These are phyloP conservation scores for Leptopilina drosophilae DNA, from an alignment of 2,888 invertebrate genomes.

Conservation along the genomic window DNA sequence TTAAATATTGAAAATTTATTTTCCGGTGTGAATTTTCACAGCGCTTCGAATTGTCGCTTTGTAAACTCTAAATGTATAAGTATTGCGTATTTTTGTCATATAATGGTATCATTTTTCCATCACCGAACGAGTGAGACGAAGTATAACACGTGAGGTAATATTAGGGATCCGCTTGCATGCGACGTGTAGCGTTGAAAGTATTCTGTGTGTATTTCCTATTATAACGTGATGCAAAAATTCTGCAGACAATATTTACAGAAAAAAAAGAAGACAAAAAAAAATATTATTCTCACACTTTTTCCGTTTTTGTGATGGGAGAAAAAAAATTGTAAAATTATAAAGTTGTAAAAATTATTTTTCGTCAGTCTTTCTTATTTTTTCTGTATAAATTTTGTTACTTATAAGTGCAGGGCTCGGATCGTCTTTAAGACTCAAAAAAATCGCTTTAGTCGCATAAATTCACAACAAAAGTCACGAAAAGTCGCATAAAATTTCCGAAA, in stretches of 20 bases:
- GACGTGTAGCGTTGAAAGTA: not conserved
- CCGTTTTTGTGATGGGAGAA: not conserved
- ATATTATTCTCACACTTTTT: not conserved
- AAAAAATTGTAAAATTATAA: not conserved
- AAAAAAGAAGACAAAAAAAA: not conserved
- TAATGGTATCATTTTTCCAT: conserved; percentile 32
- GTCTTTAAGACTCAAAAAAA: too few relatives aligned
- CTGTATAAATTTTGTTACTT: too few relatives aligned
- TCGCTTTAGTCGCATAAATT: too few relatives aligned
- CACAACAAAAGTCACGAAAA: too few relatives aligned
- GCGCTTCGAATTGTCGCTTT: not conserved
- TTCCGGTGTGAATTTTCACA: not conserved
- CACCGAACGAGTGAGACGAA: not conserved
- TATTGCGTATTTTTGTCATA: conserved; percentile 5
- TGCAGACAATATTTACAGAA: not conserved
- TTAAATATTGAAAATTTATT: too few relatives aligned
- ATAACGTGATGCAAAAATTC: conserved; percentile 10
- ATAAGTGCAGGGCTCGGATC: too few relatives aligned
- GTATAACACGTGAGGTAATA: conserved; percentile 26
- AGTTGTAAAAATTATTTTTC: too few relatives aligned
- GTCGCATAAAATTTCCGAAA: too few relatives aligned
- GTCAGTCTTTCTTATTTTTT: too few relatives aligned
- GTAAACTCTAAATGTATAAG: not conserved
- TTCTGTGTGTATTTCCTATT: conserved; percentile 2
- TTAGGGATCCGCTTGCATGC: conserved; percentile 1